phyloP scores from a whole-genome alignment of 2,888 invertebrate genomes.

The Drosophila rellima region DNA sequence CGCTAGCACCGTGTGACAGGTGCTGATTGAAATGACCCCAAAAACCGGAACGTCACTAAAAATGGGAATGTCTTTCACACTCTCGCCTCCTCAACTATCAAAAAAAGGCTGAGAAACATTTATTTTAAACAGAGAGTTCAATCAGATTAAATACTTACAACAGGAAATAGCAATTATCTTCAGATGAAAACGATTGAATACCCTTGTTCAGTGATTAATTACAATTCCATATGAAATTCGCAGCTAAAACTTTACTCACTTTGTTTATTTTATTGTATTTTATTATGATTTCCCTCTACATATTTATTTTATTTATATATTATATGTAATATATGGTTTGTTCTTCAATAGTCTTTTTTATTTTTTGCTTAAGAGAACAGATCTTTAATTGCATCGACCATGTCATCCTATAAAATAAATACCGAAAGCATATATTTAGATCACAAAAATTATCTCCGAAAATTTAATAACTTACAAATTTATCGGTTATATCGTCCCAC shows the following conservation, averaged over 20 bases:
- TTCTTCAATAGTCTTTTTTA: not conserved
- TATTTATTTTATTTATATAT: not conserved
- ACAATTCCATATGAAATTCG: not conserved
- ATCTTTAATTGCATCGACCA: slow-evolving; percentile 43
- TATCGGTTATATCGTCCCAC: slow-evolving; percentile 47
- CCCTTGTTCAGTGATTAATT: slow-evolving; percentile 3
- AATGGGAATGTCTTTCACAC: slow-evolving; percentile 47
- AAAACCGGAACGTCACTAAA: slow-evolving; percentile 47
- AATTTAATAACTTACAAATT: slow-evolving; percentile 36
- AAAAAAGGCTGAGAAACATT: slow-evolving; percentile 34
- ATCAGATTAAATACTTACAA: slow-evolving; percentile 36
- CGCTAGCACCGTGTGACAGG: slow-evolving; percentile 71
- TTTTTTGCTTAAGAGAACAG: slow-evolving; percentile 28
- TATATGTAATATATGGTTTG: slow-evolving; percentile 3
- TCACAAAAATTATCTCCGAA: no score
- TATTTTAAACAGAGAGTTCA: slow-evolving; percentile 26
- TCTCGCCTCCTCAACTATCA: slow-evolving; percentile 4
- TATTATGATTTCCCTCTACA: not conserved
- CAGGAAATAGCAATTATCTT: slow-evolving; percentile 15
- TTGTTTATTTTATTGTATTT: not conserved
- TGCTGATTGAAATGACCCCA: slow-evolving; percentile 79
- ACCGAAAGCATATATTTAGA: not conserved
- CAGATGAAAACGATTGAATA: not conserved
- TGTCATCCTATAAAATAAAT: slow-evolving; percentile 28
- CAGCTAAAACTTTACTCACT: not conserved